Conservation (phyloP, 2,113 vertebrate species). For the Lepus americanus region DNA sequence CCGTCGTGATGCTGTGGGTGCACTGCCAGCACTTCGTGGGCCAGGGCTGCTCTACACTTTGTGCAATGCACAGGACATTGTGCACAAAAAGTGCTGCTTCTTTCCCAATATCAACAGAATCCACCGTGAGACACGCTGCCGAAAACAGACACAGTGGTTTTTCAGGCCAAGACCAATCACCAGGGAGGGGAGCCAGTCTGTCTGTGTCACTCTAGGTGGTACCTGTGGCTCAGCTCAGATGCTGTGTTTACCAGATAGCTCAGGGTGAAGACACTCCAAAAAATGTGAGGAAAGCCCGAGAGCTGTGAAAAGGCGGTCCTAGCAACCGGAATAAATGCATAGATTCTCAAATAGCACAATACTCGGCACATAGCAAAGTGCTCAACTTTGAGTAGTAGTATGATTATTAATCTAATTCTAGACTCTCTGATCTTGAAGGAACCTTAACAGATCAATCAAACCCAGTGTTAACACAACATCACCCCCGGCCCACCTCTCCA, state of each 20-base stretch:
- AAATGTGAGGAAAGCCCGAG: not conserved
- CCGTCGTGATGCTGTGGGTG: not conserved
- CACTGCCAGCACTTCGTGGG: not conserved
- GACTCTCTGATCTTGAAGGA: not conserved
- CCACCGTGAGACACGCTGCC: not conserved
- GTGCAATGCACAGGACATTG: not conserved
- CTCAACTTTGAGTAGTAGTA: not conserved
- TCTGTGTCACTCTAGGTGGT: not conserved
- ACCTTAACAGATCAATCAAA: not conserved
- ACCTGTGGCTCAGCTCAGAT: not conserved
- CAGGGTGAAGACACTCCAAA: not conserved
- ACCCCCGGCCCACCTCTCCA: no score
- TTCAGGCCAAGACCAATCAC: not conserved
- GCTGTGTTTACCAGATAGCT: not conserved
- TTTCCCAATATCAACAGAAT: not conserved
- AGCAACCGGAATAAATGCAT: not conserved
- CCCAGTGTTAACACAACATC: not conserved
- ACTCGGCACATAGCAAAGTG: not conserved
- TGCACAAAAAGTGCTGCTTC: not conserved
- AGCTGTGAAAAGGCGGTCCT: not conserved
- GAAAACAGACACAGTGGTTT: not conserved
- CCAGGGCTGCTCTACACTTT: not conserved
- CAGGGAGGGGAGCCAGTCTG: not conserved
- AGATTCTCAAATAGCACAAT: not conserved
- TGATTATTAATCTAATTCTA: not conserved